A percentile compares a stretch with the other conserved stretches of the same genome.
phyloP scores from a whole-genome alignment of 2,888 invertebrate genomes.

The Caenorhabditis afra region DNA sequence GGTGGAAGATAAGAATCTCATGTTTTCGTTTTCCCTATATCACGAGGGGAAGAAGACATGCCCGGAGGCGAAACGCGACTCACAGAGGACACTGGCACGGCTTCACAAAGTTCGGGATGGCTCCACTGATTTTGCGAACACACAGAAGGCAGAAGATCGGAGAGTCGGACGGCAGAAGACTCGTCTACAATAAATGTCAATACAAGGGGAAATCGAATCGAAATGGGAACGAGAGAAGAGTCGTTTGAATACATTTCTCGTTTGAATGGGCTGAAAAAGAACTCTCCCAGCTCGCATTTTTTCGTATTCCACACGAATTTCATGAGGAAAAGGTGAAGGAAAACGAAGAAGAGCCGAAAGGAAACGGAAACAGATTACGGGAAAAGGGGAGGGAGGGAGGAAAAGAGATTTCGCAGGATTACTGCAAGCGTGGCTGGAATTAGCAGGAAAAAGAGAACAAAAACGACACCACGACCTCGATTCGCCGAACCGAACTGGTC shows the following conservation, averaged over 20 bases:
- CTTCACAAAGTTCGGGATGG: slow-evolving; percentile 37
- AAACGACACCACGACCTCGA: neutral
- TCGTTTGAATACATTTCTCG: slow-evolving; percentile 33
- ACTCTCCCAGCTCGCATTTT: neutral
- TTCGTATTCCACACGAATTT: neutral
- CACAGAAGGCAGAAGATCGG: slow-evolving; percentile 36
- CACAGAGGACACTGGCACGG: slow-evolving; percentile 47
- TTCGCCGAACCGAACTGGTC: neutral
- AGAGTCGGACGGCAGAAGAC: slow-evolving; percentile 33
- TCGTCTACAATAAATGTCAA: slow-evolving; percentile 23
- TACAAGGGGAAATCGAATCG: slow-evolving; percentile 3
- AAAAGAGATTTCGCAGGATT: neutral
- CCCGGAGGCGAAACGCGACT: slow-evolving; percentile 1
- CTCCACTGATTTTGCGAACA: slow-evolving; percentile 35
- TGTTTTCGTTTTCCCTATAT: neutral
- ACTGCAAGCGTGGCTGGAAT: neutral
- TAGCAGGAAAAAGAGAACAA: neutral
- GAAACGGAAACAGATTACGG: neutral
- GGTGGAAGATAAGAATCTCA: slow-evolving; percentile 11
- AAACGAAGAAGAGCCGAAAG: neutral
- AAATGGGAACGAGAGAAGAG: slow-evolving; percentile 4
- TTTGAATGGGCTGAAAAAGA: slow-evolving; percentile 34
- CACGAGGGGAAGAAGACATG: neutral
- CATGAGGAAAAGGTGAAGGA: neutral
- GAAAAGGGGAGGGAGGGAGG: neutral